phyloP scores from a whole-genome alignment of 2,888 invertebrate species.

The Nebria salina region DNA sequence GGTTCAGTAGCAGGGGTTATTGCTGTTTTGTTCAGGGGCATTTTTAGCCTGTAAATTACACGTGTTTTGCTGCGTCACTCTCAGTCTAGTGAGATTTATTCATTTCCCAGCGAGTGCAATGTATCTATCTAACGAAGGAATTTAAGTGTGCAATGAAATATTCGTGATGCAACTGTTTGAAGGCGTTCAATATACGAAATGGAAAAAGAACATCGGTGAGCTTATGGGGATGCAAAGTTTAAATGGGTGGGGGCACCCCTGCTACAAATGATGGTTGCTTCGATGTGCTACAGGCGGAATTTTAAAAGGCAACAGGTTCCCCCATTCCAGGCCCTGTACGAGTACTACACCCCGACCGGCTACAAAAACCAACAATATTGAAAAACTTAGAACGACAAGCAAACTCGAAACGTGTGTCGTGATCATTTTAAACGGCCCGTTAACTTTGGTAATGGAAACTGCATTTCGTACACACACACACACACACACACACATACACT shows the following conservation, averaged over 20 bases:
- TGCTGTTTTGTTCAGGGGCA: no score
- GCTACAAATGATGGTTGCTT: neutral
- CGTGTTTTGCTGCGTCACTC: no score
- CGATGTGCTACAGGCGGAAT: slow-evolving; percentile 19
- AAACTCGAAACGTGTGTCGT: slow-evolving; percentile 11
- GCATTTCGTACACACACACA: neutral
- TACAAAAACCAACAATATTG: slow-evolving; percentile 39
- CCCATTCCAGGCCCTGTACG: slow-evolving; percentile 9
- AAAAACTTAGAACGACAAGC: slow-evolving; percentile 28
- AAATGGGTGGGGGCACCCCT: no score
- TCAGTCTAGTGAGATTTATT: no score
- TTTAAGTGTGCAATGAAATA: no score
- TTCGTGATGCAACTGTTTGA: no score
- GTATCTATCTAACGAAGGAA: no score
- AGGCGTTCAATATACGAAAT: no score
- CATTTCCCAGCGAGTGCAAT: no score
- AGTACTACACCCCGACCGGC: neutral
- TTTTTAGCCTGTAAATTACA: no score
- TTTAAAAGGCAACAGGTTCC: slow-evolving; percentile 40
- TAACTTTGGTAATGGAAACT: slow-evolving; percentile 40
- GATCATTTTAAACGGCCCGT: slow-evolving; percentile 43
- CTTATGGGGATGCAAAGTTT: no score
- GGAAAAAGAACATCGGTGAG: no score
- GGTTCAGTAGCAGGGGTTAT: slow-evolving; percentile 14
- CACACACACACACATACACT: neutral